These are phyloP conservation scores for Pachydiplax longipennis DNA, from an alignment of 2,888 invertebrate species.

Conservation along the genomic window DNA sequence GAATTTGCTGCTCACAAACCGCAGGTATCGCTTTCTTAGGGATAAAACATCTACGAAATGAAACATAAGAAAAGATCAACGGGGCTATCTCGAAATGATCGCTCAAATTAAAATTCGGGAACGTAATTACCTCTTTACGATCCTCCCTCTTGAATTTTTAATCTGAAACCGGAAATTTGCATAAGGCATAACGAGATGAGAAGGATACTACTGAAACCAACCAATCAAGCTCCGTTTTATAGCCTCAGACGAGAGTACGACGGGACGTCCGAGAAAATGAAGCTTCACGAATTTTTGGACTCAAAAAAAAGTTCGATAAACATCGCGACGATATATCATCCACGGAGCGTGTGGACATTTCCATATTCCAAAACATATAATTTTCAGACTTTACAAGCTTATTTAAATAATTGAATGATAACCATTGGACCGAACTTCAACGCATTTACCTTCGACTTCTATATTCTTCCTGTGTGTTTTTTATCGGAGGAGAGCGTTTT, in stretches of 20 bases:
- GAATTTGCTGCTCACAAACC: no score
- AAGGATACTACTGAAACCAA: background rate
- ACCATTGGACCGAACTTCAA: constrained; percentile 10
- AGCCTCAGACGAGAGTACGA: background rate
- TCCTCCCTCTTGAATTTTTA: background rate
- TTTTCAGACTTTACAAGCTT: constrained; percentile 38
- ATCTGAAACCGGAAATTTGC: background rate
- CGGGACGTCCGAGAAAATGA: background rate
- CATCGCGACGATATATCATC: background rate
- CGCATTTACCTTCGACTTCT: constrained; percentile 24
- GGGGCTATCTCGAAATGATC: no score
- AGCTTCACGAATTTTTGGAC: background rate
- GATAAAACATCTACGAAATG: no score
- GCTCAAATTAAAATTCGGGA: background rate
- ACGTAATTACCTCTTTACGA: background rate
- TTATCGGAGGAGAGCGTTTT: background rate
- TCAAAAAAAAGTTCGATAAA: background rate
- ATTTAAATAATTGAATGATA: constrained; percentile 45
- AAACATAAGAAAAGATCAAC: no score
- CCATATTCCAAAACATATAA: constrained; percentile 40
- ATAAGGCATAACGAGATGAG: background rate
- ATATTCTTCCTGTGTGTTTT: background rate
- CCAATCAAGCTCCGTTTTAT: background rate
- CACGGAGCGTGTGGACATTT: constrained; percentile 27
- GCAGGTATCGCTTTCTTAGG: no score